These are phyloP conservation scores for Spilogale gracilis DNA, from an alignment of 2,113 vertebrate species.

Conservation along the genomic window DNA sequence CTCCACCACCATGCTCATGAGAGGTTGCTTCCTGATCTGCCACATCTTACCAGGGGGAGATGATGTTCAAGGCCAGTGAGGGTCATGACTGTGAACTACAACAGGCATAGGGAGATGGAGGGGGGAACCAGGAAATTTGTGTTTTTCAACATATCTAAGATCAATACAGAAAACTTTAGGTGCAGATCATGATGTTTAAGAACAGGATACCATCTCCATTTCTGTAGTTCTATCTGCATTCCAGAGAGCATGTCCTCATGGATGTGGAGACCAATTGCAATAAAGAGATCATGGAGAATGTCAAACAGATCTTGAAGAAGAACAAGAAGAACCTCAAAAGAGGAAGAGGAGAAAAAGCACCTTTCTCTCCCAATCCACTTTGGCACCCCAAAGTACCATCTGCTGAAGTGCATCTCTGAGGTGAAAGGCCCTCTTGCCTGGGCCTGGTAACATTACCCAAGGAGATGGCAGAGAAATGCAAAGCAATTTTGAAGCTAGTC, in stretches of 20 bases:
- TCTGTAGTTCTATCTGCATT: slow-evolving; percentile 66
- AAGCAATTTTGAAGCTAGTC: slow-evolving; percentile 83
- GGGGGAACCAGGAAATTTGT: slow-evolving; percentile 91
- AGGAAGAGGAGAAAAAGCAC: slow-evolving; percentile 90
- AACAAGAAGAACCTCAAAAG: slow-evolving; percentile 89
- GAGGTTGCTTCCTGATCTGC: slow-evolving; percentile 94
- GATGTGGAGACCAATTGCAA: slow-evolving; percentile 94
- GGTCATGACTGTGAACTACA: slow-evolving; percentile 98
- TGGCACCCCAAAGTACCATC: slow-evolving; percentile 94
- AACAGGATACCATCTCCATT: not conserved
- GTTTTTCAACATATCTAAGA: not conserved
- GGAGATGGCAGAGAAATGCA: slow-evolving; percentile 96
- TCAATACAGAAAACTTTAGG: not conserved
- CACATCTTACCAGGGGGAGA: slow-evolving; percentile 93
- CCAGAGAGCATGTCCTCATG: slow-evolving; percentile 93
- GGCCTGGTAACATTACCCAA: slow-evolving; percentile 91
- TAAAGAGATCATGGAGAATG: slow-evolving; percentile 91
- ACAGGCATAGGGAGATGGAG: slow-evolving; percentile 91
- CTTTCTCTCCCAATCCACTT: slow-evolving; percentile 94
- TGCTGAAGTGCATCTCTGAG: slow-evolving; percentile 95
- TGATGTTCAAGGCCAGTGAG: slow-evolving; percentile 95
- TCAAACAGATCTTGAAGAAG: slow-evolving; percentile 95
- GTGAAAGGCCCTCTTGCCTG: slow-evolving; percentile 97
- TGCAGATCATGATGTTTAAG: not conserved
- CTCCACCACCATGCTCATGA: slow-evolving; percentile 92